These are phyloP conservation scores for Oscheius sp. DNA, from an alignment of 2,888 invertebrate genomes.

Conservation along the genomic window DNA sequence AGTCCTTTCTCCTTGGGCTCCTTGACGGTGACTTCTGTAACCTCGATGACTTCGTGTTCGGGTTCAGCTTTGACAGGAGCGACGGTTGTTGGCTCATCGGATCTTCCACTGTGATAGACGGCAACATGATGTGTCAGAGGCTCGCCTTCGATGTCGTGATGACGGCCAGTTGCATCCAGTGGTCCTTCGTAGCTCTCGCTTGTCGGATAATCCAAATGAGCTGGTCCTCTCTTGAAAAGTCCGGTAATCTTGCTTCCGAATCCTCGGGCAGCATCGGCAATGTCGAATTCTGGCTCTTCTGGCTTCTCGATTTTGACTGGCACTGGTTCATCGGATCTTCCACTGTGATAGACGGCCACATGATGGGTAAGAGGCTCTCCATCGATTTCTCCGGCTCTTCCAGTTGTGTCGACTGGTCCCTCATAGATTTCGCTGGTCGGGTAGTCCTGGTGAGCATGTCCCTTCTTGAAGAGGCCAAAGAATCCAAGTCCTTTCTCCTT, in stretches of 20 bases:
- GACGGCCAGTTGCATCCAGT: slow-evolving; percentile 39
- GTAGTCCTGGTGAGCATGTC: slow-evolving; percentile 57
- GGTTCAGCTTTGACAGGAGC: not conserved
- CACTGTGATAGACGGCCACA: slow-evolving; percentile 47
- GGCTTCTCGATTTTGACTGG: slow-evolving; percentile 5
- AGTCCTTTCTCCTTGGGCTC: slow-evolving; percentile 41
- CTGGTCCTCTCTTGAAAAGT: slow-evolving; percentile 51
- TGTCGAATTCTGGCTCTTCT: slow-evolving; percentile 26
- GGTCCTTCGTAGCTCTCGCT: slow-evolving; percentile 51
- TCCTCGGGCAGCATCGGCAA: slow-evolving; percentile 8
- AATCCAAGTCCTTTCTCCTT: slow-evolving; percentile 31
- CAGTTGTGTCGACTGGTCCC: slow-evolving; percentile 42
- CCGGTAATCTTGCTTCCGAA: slow-evolving; percentile 49
- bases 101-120: slow-evolving; percentile 49
- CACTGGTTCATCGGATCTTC: slow-evolving; percentile 38
- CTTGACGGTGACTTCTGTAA: slow-evolving; percentile 3
- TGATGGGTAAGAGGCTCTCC: slow-evolving; percentile 43
- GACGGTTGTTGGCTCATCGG: slow-evolving; percentile 36
- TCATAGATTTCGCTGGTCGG: slow-evolving; percentile 50
- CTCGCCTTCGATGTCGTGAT: slow-evolving; percentile 45
- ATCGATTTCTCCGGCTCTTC: slow-evolving; percentile 34
- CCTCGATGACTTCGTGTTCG: not conserved
- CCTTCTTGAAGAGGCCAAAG: slow-evolving; percentile 53
- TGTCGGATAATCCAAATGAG: slow-evolving; percentile 58
- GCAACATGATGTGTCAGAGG: slow-evolving; percentile 53